Conservation (phyloP, 2,797 vertebrate species). For the Gymnothorax reevesii region DNA sequence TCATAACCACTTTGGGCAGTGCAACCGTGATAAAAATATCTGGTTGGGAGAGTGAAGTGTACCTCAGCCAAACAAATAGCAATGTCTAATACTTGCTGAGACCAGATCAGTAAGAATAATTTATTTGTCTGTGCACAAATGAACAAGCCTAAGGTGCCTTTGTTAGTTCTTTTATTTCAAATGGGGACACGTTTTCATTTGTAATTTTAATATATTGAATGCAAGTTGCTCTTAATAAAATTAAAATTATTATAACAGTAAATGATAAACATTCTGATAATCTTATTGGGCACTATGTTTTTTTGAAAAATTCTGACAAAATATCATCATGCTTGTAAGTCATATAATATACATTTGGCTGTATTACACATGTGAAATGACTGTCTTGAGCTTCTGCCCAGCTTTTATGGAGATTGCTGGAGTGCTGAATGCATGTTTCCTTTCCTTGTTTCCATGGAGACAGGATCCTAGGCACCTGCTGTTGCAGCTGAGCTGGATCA, state of each 20-base stretch:
- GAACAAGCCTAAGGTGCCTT: not conserved
- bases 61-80: not conserved
- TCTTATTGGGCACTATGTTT: not conserved
- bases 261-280: not conserved
- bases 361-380: not conserved
- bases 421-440: conserved; percentile 21
- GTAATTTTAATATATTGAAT: not conserved
- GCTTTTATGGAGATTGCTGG: not conserved
- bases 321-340: not conserved
- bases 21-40: not conserved
- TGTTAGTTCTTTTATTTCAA: not conserved
- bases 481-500: not conserved
- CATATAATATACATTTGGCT: not conserved
- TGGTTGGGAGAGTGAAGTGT: not conserved
- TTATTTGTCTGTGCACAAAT: not conserved
- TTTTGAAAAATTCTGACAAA: not conserved
- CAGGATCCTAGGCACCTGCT: conserved; percentile 45
- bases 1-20: not conserved
- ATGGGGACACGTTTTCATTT: not conserved
- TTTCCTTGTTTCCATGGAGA: conserved; percentile 67
- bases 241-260: not conserved
- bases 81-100: not conserved
- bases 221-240: not conserved
- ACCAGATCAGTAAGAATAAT: not conserved
- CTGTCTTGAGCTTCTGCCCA: not conserved